Conservation (phyloP, 2,797 vertebrate species). For the Acomys russatus region DNA sequence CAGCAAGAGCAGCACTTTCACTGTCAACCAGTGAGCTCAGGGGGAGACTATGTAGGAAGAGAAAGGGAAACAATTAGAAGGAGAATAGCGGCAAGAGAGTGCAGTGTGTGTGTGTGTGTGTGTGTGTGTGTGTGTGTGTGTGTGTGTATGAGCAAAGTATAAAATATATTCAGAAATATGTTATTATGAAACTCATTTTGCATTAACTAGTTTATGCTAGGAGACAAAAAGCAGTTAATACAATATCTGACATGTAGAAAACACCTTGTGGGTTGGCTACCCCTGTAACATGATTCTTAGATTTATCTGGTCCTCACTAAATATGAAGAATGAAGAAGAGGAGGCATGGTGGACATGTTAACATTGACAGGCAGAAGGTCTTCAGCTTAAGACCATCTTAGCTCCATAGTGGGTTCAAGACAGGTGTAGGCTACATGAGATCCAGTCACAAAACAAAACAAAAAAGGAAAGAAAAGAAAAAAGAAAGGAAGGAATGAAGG, state of each 20-base stretch:
- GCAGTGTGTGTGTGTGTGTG: background rate
- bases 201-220: background rate
- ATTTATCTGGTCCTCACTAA: background rate
- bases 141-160: background rate
- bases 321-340: background rate
- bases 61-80: background rate
- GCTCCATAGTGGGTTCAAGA: background rate
- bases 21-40: background rate
- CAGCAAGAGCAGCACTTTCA: background rate
- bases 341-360: background rate
- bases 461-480: rapidly evolving
- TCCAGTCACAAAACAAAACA: background rate
- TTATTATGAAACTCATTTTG: background rate
- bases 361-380: background rate
- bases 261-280: background rate
- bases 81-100: background rate
- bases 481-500: too few relatives aligned
- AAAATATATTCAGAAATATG: background rate
- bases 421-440: background rate
- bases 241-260: background rate
- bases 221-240: background rate
- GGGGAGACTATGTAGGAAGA: background rate
- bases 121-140: too few relatives aligned
- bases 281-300: background rate
- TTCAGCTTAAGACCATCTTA: background rate